Percentiles rank a stretch among this genome's conserved stretches.
phyloP scores from a whole-genome alignment of 2,797 vertebrate genomes.

The Hafferia zeledoni region DNA sequence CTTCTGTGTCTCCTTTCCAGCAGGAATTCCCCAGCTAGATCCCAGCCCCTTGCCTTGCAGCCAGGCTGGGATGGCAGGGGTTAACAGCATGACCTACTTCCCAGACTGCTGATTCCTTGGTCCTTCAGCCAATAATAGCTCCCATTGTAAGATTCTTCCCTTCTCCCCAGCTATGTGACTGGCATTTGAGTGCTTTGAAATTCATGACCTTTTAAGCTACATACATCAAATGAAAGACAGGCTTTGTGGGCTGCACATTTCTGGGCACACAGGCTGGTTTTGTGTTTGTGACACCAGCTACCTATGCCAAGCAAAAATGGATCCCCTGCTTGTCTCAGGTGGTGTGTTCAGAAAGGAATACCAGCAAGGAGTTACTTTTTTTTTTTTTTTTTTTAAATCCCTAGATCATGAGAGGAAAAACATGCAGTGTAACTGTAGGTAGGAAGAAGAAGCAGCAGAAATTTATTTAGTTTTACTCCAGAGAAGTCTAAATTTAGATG shows the following conservation, averaged over 20 bases:
- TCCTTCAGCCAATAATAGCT: constrained; percentile 42
- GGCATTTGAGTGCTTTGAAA: constrained; percentile 36
- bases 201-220: constrained; percentile 58
- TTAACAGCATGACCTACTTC: constrained; percentile 60
- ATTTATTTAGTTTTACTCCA: background rate
- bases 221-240: constrained; percentile 44
- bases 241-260: constrained; percentile 33
- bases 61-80: background rate
- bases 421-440: background rate
- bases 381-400: background rate
- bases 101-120: constrained; percentile 27
- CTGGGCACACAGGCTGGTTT: background rate
- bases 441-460: background rate
- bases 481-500: background rate
- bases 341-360: background rate
- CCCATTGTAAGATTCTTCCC: constrained; percentile 17
- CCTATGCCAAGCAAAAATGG: background rate
- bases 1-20: background rate
- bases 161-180: constrained; percentile 13
- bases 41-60: background rate
- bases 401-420: background rate
- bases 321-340: background rate
- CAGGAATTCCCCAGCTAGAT: background rate
- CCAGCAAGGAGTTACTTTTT: background rate
- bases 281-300: background rate